These are phyloP conservation scores for Trachymyrmex septentrionalis DNA, from an alignment of 1,140 invertebrate genomes.

Conservation along the genomic window DNA sequence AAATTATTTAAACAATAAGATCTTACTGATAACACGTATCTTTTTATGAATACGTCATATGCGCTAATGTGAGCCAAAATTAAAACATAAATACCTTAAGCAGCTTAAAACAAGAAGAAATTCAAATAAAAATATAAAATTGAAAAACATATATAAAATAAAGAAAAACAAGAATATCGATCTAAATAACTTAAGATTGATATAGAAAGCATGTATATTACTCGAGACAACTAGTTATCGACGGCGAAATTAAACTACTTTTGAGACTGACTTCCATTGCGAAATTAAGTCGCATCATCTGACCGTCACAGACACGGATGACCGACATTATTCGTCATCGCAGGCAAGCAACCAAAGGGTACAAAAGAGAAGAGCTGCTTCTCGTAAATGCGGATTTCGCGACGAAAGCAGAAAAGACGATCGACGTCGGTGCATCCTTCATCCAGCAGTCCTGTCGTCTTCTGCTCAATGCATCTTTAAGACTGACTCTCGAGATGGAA, in stretches of 20 bases:
- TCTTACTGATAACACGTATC: not conserved
- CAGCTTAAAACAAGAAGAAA: slow-evolving; percentile 1
- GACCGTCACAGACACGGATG: slow-evolving; percentile 29
- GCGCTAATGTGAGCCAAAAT: not conserved
- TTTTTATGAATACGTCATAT: not conserved
- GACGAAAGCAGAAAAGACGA: slow-evolving; percentile 36
- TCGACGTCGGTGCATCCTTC: slow-evolving; percentile 36
- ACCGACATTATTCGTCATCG: slow-evolving; percentile 35
- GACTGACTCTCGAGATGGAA: slow-evolving; percentile 54
- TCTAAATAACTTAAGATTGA: not conserved
- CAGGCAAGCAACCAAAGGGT: not conserved
- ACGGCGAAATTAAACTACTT: slow-evolving; percentile 55
- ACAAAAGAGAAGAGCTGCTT: slow-evolving; percentile 41
- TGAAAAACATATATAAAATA: not conserved
- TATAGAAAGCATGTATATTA: not conserved
- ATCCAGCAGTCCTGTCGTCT: slow-evolving; percentile 43
- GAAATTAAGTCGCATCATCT: slow-evolving; percentile 61
- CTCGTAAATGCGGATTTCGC: slow-evolving; percentile 18
- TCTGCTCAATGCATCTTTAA: slow-evolving; percentile 56
- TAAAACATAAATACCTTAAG: not conserved
- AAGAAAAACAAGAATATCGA: not conserved
- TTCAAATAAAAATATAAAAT: slow-evolving; percentile 6
- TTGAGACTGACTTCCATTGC: slow-evolving; percentile 73
- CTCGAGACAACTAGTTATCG: slow-evolving; percentile 28
- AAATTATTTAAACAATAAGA: slow-evolving; percentile 11